These are phyloP conservation scores for Nomada goodeniana DNA, from an alignment of 2,888 invertebrate genomes.

Conservation along the genomic window DNA sequence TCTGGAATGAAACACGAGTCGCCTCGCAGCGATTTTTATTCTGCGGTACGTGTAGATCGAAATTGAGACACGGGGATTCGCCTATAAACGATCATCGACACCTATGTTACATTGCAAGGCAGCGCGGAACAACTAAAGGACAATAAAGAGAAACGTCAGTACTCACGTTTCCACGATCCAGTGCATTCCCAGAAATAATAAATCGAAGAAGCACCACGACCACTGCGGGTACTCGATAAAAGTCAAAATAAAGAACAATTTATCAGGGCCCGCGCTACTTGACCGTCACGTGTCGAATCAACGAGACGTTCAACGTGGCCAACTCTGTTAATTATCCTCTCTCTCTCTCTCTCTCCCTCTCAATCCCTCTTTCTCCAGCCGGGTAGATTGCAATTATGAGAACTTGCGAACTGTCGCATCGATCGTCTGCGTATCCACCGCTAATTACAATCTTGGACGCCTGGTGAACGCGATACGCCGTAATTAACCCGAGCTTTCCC, in stretches of 20 bases:
- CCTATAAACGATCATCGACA: conserved; percentile 32
- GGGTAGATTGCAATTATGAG: conserved; percentile 25
- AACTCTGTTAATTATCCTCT: conserved; percentile 5
- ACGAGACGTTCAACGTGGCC: not conserved
- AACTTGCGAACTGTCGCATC: conserved; percentile 8
- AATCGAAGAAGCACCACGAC: not conserved
- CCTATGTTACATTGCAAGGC: not conserved
- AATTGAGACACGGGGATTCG: conserved; percentile 9
- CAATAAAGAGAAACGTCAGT: not conserved
- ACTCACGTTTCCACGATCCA: not conserved
- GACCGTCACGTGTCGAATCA: conserved; percentile 7
- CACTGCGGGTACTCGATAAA: not conserved
- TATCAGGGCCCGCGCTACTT: not conserved
- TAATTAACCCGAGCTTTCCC: not conserved
- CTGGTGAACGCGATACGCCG: conserved; percentile 1
- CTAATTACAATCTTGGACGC: conserved; percentile 17
- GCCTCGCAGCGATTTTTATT: conserved; percentile 58
- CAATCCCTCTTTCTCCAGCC: not conserved
- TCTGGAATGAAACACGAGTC: conserved; percentile 71
- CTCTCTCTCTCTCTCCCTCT: too few relatives aligned
- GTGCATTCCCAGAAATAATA: not conserved
- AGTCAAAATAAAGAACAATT: not conserved
- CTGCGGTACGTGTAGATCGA: conserved; percentile 49
- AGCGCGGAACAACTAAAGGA: not conserved
- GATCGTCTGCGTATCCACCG: conserved; percentile 8